Evolutionary conservation across 2,888 invertebrate genomes (phyloP).

Genomic region (Pherbina coryleti): DNA sequence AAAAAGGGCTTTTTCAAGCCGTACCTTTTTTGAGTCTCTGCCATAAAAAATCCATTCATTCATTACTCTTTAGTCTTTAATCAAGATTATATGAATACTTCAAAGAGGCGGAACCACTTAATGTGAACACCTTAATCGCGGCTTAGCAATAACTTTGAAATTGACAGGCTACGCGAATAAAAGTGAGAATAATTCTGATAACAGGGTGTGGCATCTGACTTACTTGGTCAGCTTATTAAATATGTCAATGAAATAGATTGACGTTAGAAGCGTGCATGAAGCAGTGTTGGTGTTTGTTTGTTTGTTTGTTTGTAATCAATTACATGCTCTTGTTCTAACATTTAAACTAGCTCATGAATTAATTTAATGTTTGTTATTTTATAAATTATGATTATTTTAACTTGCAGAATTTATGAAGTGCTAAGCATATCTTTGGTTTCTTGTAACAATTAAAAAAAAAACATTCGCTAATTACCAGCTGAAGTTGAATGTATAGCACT

Average conservation of each 20-base stretch:
- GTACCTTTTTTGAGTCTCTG: neutral
- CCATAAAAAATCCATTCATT: neutral
- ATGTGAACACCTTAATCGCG: neutral
- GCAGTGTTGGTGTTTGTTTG: neutral
- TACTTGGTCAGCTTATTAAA: constrained; percentile 18
- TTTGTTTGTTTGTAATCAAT: neutral
- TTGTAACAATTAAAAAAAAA: neutral
- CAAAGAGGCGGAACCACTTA: neutral
- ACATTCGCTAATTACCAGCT: too few relatives aligned
- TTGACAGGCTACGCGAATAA: neutral
- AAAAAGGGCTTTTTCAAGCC: too few relatives aligned
- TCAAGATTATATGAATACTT: neutral
- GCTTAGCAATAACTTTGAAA: neutral
- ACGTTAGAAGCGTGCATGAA: constrained; percentile 18
- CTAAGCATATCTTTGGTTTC: neutral
- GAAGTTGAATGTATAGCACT: too few relatives aligned
- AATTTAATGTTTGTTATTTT: neutral
- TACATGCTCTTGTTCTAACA: too few relatives aligned
- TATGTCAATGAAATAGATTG: constrained; percentile 19
- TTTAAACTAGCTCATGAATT: neutral
- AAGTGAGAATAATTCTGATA: constrained; percentile 14
- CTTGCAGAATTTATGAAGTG: constrained; percentile 7
- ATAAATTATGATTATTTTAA: neutral
- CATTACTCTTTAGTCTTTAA: neutral
- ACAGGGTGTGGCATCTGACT: constrained; percentile 27